Base-by-base conservation (phyloP, 2,888 invertebrate genomes). In the Polyommatus iphigenia region DNA sequence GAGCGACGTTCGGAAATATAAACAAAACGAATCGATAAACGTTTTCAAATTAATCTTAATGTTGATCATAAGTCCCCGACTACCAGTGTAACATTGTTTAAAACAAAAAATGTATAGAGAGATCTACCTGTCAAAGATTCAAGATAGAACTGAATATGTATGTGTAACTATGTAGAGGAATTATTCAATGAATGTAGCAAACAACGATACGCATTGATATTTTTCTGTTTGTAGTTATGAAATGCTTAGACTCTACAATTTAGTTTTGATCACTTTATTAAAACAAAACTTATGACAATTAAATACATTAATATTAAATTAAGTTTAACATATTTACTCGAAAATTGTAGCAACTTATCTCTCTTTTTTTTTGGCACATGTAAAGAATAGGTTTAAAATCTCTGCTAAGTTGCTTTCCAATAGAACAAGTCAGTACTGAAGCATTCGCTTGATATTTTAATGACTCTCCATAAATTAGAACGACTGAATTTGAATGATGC, bases 1-100 rank as follows among this genome's bases (percentile, higher is more conserved):
- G 76, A 78, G 77, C 77, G 78, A 78, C 78, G 80, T 81, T 82
- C 79, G 76, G 76, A 80, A 81, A 76, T 79, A 62, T 24, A 59
- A 73, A 75, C 75, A 54, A 78, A 77, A 77, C 78, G 77, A 79
- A 78, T 72, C 72, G 54, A 41, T 57, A 71, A 71, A 6, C 7
- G 10, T 36, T 72, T 73, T 72, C n/a, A 72, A 41, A 72, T 72
- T 20, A 57, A 10, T 57, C 57, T 72, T 67, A 67, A 67, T 67
- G 15, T 7, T 5, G 6, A 67, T 67, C 67, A 15, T 67, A 67
- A 67, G 67, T 10, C 24, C 4, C 13, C 10, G 59, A 20, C 20
- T 59, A 54, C 54, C 5, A 20, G 62, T 15, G 24, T 4, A 67
- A 67, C 59, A 59, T 20, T 20, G 13, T 67, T 29, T 59, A 20